Percentiles rank a stretch among this genome's conserved stretches.
phyloP scores from a whole-genome alignment of 2,797 vertebrate species.

The Bradypodion pumilum region DNA sequence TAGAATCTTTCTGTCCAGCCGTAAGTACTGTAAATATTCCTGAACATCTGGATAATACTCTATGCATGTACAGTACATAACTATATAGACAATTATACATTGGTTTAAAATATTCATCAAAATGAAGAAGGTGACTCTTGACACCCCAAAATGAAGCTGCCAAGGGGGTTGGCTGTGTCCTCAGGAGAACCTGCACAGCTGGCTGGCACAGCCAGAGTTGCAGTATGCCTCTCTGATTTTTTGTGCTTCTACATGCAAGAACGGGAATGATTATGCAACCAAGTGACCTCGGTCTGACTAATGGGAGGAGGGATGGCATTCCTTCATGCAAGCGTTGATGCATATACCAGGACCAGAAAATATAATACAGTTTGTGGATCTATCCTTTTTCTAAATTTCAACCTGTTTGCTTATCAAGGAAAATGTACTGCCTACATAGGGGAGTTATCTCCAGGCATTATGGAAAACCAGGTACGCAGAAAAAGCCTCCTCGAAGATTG shows the following conservation, averaged over 20 bases:
- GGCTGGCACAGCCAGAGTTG: neutral
- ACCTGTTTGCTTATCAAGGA: neutral
- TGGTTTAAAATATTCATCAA: neutral
- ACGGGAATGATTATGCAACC: constrained; percentile 4
- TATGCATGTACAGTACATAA: neutral
- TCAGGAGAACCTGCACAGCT: neutral
- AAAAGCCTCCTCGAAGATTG: too few relatives aligned
- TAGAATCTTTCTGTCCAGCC: neutral
- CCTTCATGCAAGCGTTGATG: neutral
- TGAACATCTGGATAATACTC: neutral
- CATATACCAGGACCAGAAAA: neutral
- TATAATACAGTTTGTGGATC: neutral
- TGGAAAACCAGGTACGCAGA: too few relatives aligned
- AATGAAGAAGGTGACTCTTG: neutral
- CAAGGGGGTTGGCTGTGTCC: neutral
- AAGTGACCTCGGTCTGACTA: constrained; percentile 3
- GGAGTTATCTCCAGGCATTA: neutral
- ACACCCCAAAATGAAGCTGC: neutral
- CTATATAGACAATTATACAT: neutral
- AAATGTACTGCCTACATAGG: neutral
- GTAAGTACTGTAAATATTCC: neutral
- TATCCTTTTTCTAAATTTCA: neutral
- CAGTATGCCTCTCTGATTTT: neutral
- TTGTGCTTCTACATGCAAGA: neutral
- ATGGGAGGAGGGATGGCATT: neutral